Percentiles rank a stretch among this genome's conserved stretches.
These are phyloP conservation scores for Dendrophyllia cribrosa DNA, from an alignment of 64 coral and sea anemone genomes.

Conservation along the genomic window DNA sequence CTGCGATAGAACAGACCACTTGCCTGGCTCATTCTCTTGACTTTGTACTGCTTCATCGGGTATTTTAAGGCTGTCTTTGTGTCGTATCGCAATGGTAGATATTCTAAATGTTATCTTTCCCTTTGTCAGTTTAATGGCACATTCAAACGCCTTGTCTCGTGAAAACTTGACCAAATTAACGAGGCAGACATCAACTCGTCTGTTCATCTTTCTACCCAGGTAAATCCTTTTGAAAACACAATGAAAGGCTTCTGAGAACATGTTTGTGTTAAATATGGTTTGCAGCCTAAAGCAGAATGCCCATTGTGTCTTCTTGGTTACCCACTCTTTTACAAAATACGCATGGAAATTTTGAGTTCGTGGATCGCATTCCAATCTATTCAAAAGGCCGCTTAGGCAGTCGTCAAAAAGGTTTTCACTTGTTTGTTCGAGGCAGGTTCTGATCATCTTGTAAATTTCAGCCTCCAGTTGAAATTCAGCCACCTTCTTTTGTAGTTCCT, in stretches of 20 bases:
- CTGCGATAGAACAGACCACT: neutral
- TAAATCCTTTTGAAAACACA: conserved; percentile 62
- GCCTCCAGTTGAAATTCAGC: conserved; percentile 28
- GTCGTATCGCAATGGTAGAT: conserved; percentile 17
- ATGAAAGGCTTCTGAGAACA: conserved; percentile 83
- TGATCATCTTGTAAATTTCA: conserved; percentile 67
- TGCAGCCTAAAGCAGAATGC: conserved; percentile 42
- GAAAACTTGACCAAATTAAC: conserved; percentile 54
- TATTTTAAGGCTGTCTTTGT: conserved; percentile 26
- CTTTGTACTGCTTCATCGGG: neutral
- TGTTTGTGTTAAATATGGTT: conserved; percentile 63
- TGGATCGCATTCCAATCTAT: neutral
- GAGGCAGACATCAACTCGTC: conserved; percentile 53
- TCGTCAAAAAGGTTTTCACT: conserved; percentile 46
- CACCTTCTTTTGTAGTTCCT: conserved; percentile 55
- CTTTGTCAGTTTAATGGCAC: conserved; percentile 51
- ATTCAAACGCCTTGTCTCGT: conserved; percentile 49
- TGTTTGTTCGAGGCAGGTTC: conserved; percentile 58
- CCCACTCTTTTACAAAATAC: conserved; percentile 65
- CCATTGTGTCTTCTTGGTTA: conserved; percentile 52
- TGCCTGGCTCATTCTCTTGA: neutral
- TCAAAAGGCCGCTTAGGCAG: conserved; percentile 11
- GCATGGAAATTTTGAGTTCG: conserved; percentile 30
- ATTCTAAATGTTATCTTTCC: conserved; percentile 34
- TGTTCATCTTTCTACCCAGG: conserved; percentile 63